These are phyloP conservation scores for Chalcosyrphus nemorum DNA, from an alignment of 2,888 invertebrate genomes.

Conservation along the genomic window DNA sequence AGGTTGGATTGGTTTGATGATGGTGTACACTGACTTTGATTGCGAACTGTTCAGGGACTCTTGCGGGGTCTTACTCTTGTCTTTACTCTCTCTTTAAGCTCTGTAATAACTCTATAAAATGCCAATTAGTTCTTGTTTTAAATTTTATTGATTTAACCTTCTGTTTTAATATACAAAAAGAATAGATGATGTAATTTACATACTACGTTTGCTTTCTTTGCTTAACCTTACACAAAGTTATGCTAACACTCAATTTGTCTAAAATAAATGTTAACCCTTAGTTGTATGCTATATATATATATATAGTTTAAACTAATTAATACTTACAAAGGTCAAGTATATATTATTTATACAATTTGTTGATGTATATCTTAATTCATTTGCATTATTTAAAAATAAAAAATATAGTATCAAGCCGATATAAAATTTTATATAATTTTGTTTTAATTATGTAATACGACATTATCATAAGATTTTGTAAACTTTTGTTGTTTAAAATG, in stretches of 20 bases:
- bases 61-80: too few relatives aligned
- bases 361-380: neutral
- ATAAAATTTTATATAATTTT: conserved; percentile 26
- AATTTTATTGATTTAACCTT: conserved; percentile 6
- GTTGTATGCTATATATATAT: neutral
- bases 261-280: conserved; percentile 23
- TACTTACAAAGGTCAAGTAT: conserved; percentile 9
- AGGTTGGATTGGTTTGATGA: too few relatives aligned
- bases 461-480: conserved; percentile 24
- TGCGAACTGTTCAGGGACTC: too few relatives aligned
- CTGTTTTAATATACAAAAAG: conserved; percentile 32
- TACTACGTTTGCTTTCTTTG: neutral
- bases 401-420: conserved; percentile 21
- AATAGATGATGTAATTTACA: neutral
- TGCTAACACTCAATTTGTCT: neutral
- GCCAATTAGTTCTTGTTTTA: neutral
- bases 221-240: neutral
- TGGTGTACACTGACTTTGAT: too few relatives aligned
- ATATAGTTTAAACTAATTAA: neutral
- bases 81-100: too few relatives aligned
- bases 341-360: neutral
- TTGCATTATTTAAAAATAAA: conserved; percentile 2
- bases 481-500: neutral
- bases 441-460: neutral
- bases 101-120: neutral